Evolutionary conservation across 1,140 invertebrate species (phyloP).

Genomic region (Goniozus legneri): DNA sequence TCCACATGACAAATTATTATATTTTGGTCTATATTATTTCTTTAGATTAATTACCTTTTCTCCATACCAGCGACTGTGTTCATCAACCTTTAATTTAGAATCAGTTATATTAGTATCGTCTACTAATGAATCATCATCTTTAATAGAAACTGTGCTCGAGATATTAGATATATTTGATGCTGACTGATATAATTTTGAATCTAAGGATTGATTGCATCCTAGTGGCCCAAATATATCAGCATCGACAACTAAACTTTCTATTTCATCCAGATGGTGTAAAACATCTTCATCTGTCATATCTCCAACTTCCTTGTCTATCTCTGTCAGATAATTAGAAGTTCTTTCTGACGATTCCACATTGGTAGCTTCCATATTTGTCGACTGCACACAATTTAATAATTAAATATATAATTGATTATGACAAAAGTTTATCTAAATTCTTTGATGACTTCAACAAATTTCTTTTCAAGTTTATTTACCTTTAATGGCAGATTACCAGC

Average conservation of each 20-base stretch:
- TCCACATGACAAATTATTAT: too few species aligned
- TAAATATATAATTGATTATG: too few species aligned
- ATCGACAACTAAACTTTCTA: conserved; percentile 43
- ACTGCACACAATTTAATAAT: too few species aligned
- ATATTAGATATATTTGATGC: too few species aligned
- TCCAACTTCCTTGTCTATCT: background rate
- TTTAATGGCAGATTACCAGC: too few species aligned
- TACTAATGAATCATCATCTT: background rate
- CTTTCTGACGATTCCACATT: too few species aligned
- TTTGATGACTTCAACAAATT: too few species aligned
- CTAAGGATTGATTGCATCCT: conserved; percentile 19
- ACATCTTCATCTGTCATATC: conserved; percentile 43
- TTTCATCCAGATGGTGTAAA: conserved; percentile 41
- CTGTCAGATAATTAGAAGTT: too few species aligned
- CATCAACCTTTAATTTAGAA: conserved; percentile 12
- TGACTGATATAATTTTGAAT: too few species aligned
- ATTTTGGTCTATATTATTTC: conserved; percentile 9
- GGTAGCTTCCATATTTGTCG: too few species aligned
- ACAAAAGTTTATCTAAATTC: too few species aligned
- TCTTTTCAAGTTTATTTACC: too few species aligned
- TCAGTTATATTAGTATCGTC: background rate
- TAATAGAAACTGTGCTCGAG: background rate
- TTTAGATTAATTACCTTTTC: conserved; percentile 22
- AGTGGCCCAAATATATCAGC: conserved; percentile 18
- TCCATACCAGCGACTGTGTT: conserved; percentile 24